Percentiles rank a stretch among this genome's conserved stretches.
Evolutionary conservation across 2,113 vertebrate genomes (phyloP).

Genomic region (Calidris pygmaea): DNA sequence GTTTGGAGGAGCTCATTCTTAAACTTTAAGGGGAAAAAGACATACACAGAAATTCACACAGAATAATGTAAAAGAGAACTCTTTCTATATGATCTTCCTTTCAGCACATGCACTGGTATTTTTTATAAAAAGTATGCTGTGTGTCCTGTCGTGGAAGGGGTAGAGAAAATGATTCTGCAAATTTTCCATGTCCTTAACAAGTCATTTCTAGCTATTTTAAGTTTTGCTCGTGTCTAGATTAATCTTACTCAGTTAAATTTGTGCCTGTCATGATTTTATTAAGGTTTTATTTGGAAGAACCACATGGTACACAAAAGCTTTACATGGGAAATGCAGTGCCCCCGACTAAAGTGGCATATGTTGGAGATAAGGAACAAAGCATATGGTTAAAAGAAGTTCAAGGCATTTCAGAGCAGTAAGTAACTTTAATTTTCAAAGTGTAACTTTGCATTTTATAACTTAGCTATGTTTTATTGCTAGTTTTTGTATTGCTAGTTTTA

Average conservation of each 20-base stretch:
- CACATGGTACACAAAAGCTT: slow-evolving; percentile 82
- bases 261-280: not conserved
- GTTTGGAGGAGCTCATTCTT: not conserved
- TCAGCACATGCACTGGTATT: not conserved
- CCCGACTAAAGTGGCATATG: slow-evolving; percentile 81
- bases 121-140: not conserved
- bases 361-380: slow-evolving; percentile 90
- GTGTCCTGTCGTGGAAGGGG: not conserved
- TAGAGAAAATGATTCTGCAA: not conserved
- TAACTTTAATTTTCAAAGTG: not conserved
- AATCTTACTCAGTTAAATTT: not conserved
- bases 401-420: slow-evolving; percentile 91
- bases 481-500: no score
- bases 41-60: not conserved
- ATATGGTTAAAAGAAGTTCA: slow-evolving; percentile 92
- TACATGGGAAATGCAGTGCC: slow-evolving; percentile 80
- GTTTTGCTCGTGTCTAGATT: not conserved
- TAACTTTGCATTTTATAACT: not conserved
- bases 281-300: slow-evolving; percentile 90
- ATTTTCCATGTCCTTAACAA: not conserved
- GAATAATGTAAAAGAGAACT: not conserved
- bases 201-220: not conserved
- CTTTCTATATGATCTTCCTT: not conserved
- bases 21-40: not conserved
- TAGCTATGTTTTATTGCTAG: not conserved